Evolutionary conservation across 2,113 vertebrate species (phyloP).

Genomic region (rat (Rattus norvegicus)): GRCr8 NC_086028.1:56619001-56619500

Average conservation of each 20-base stretch:
- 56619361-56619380: neutral
- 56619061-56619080: neutral
- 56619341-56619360: too few relatives aligned
- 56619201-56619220: neutral
- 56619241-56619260: neutral
- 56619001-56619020: neutral
- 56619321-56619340: neutral
- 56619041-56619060: neutral
- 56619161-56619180: neutral
- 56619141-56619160: neutral
- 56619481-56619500: neutral
- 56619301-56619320: neutral
- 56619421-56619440: neutral
- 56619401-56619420: neutral
- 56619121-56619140: neutral
- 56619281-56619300: neutral
- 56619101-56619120: neutral
- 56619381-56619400: neutral
- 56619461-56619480: neutral
- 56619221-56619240: neutral
- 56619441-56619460: neutral
- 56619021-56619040: neutral
- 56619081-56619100: neutral
- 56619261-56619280: neutral
- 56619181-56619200: neutral